These are phyloP conservation scores for Odontomyia ornata DNA, from an alignment of 2,888 invertebrate genomes.

Conservation along the genomic window DNA sequence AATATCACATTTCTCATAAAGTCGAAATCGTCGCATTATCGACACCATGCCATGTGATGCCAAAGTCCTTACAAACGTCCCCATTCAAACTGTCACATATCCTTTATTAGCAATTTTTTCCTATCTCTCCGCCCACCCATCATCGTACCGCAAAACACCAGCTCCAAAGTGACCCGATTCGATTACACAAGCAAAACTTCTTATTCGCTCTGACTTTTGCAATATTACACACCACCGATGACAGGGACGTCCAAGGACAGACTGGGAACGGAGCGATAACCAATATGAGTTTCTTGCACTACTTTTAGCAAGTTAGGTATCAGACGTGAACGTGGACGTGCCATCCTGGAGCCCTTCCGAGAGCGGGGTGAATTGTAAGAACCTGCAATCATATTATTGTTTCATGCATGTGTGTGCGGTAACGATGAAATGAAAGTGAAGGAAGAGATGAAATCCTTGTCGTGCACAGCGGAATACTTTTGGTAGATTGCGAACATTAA, in stretches of 20 bases:
- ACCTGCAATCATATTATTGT: conserved; percentile 39
- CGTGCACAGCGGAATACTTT: conserved; percentile 18
- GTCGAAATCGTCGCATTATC: conserved; percentile 37
- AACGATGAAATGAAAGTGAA: conserved; percentile 6
- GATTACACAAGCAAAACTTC: not conserved
- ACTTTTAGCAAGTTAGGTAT: conserved; percentile 17
- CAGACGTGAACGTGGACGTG: conserved; percentile 21
- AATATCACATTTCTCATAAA: conserved; percentile 34
- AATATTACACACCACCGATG: not conserved
- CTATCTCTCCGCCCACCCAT: not conserved
- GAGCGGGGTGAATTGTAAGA: not conserved
- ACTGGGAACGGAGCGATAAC: not conserved
- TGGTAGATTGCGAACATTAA: conserved; percentile 33
- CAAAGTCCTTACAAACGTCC: conserved; percentile 33
- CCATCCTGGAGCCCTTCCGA: conserved; percentile 11
- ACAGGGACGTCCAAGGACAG: not conserved
- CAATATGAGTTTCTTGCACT: conserved; percentile 20
- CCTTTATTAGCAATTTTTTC: conserved; percentile 40
- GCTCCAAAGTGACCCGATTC: conserved; percentile 16
- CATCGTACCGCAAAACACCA: not conserved
- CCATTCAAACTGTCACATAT: conserved; percentile 37
- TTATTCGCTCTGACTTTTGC: not conserved
- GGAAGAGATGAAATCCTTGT: conserved; percentile 5
- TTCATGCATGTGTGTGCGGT: conserved; percentile 27
- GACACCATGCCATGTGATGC: conserved; percentile 28